Evolutionary conservation across 2,113 vertebrate genomes (phyloP).

Genomic region (Etheostoma spectabile): DNA sequence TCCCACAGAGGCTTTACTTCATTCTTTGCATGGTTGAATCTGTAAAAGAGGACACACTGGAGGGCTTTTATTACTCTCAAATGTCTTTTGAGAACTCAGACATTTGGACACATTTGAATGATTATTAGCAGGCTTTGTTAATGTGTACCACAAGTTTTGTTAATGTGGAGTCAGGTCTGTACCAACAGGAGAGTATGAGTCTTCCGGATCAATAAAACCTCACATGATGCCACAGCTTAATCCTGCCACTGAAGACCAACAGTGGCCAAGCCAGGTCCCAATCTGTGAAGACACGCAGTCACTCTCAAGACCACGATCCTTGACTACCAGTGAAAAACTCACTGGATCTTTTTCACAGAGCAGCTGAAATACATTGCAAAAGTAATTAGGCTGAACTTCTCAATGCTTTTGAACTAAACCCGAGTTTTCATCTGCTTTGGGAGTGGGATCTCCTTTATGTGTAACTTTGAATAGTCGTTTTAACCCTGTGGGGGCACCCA

Average conservation of each 20-base stretch:
- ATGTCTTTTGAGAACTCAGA: not conserved
- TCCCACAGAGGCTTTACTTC: not conserved
- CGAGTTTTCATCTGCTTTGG: not conserved
- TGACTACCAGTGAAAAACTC: not conserved
- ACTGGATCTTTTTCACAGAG: not conserved
- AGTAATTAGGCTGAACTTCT: constrained; percentile 38
- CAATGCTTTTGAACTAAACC: constrained; percentile 14
- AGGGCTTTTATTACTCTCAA: not conserved
- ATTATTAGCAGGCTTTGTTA: not conserved
- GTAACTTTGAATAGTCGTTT: too few species aligned
- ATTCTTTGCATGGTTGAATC: constrained; percentile 3
- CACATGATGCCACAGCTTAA: constrained; percentile 10
- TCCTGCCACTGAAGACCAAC: not conserved
- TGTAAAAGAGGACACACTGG: not conserved
- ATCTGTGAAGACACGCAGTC: not conserved
- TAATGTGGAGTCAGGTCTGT: not conserved
- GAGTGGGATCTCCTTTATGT: too few species aligned
- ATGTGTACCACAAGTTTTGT: constrained; percentile 23
- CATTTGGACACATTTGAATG: not conserved
- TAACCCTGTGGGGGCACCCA: too few species aligned
- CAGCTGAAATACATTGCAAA: constrained; percentile 17
- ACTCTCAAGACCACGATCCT: constrained; percentile 1
- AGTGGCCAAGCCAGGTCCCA: not conserved
- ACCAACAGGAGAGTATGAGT: not conserved
- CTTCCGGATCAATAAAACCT: constrained; percentile 36